These are phyloP conservation scores for Plecotus auritus DNA, from an alignment of 2,113 vertebrate species.

Conservation along the genomic window DNA sequence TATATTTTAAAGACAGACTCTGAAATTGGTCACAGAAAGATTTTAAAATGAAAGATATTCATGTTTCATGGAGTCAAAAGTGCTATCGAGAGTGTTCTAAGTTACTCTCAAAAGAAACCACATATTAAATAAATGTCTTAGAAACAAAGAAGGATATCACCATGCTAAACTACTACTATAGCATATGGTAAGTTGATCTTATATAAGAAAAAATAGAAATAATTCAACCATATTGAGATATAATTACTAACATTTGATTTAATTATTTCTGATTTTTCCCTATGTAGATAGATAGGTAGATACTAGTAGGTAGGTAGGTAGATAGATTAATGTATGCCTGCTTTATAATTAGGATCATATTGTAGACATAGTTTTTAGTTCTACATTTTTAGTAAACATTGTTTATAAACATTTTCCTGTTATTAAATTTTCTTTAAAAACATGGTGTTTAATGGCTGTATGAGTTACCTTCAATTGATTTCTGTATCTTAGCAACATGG, in stretches of 20 bases:
- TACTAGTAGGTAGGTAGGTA: too few relatives aligned
- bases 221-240: background rate
- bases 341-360: background rate
- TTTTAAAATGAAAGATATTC: background rate
- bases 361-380: background rate
- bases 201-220: background rate
- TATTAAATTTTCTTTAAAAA: constrained; percentile 5
- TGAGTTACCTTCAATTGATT: background rate
- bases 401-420: background rate
- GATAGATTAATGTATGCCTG: background rate
- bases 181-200: background rate
- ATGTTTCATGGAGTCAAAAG: background rate
- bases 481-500: background rate
- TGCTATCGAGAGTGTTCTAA: background rate
- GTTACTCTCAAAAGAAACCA: background rate
- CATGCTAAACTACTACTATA: background rate
- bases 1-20: background rate
- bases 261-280: background rate
- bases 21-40: background rate
- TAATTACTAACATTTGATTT: background rate
- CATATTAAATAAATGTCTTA: background rate
- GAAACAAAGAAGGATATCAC: background rate
- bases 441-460: background rate
- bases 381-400: background rate
- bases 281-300: background rate